phyloP scores from a whole-genome alignment of 2,113 vertebrate genomes.

The Scomber scombrus region DNA sequence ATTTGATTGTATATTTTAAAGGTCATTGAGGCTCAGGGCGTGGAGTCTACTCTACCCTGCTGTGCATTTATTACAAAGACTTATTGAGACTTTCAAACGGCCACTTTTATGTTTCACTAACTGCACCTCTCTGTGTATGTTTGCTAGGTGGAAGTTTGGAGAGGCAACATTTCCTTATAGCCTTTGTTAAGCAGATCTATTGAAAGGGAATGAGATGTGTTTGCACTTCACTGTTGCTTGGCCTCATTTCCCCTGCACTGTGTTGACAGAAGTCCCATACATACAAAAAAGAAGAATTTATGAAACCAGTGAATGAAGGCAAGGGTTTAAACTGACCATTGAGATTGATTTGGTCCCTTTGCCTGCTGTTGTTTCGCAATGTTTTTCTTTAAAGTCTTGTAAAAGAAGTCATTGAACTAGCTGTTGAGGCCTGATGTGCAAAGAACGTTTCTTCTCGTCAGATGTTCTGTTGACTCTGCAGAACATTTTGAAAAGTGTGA shows the following conservation, averaged over 20 bases:
- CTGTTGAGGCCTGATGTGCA: neutral
- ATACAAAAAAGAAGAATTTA: constrained; percentile 5
- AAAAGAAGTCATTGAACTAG: constrained; percentile 29
- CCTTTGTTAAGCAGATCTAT: constrained; percentile 40
- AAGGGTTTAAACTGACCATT: constrained; percentile 13
- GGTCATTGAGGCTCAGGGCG: neutral
- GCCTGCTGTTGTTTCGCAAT: constrained; percentile 34
- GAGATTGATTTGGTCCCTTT: constrained; percentile 36
- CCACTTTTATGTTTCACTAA: constrained; percentile 27
- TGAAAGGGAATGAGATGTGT: constrained; percentile 32
- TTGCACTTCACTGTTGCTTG: constrained; percentile 47
- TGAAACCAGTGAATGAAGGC: constrained; percentile 20
- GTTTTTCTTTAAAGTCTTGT: constrained; percentile 31
- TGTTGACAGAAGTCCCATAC: constrained; percentile 33
- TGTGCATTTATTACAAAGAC: neutral
- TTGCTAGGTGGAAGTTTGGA: constrained; percentile 58
- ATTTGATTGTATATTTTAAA: neutral
- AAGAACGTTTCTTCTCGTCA: constrained; percentile 14
- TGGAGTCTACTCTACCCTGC: neutral
- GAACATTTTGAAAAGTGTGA: constrained; percentile 3
- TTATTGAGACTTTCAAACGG: neutral
- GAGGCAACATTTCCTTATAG: constrained; percentile 41
- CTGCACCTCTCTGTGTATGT: constrained; percentile 26
- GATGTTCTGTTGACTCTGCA: constrained; percentile 30
- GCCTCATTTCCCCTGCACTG: constrained; percentile 25